Percentiles rank a stretch among this genome's conserved stretches.
Conservation (phyloP, 2,888 invertebrate species). For the Tetrapedia diversipes region DNA sequence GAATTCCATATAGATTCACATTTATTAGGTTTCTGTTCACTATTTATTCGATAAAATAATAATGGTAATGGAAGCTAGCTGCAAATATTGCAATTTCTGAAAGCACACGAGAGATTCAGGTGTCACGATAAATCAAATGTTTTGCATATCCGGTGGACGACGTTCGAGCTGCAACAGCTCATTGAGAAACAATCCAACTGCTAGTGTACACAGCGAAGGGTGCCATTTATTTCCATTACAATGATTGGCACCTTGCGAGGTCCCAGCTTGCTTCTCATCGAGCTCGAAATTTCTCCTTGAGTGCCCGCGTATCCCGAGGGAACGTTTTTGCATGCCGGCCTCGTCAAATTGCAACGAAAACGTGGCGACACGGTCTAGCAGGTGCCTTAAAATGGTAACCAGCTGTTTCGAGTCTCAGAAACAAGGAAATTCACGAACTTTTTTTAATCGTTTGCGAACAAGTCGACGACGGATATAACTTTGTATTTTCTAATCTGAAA, state of each 20-base stretch:
- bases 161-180: background rate
- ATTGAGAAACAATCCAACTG: constrained; percentile 17
- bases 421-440: too few relatives aligned
- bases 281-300: constrained; percentile 45
- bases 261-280: constrained; percentile 12
- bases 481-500: too few relatives aligned
- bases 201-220: constrained; percentile 4
- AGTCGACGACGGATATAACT: too few relatives aligned
- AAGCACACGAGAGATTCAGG: too few relatives aligned
- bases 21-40: too few relatives aligned
- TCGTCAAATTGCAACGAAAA: constrained; percentile 34
- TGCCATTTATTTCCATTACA: constrained; percentile 38
- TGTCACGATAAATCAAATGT: too few relatives aligned
- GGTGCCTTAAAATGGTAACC: constrained; percentile 2
- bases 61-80: too few relatives aligned
- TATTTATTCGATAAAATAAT: too few relatives aligned
- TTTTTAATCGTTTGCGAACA: too few relatives aligned
- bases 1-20: too few relatives aligned
- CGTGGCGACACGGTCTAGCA: background rate
- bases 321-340: constrained; percentile 41
- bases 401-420: too few relatives aligned
- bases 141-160: background rate
- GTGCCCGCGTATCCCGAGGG: constrained; percentile 6
- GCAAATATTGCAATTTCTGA: too few relatives aligned
- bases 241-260: constrained; percentile 33